phyloP scores from a whole-genome alignment of 2,888 invertebrate genomes.

The Lithophane socia region DNA sequence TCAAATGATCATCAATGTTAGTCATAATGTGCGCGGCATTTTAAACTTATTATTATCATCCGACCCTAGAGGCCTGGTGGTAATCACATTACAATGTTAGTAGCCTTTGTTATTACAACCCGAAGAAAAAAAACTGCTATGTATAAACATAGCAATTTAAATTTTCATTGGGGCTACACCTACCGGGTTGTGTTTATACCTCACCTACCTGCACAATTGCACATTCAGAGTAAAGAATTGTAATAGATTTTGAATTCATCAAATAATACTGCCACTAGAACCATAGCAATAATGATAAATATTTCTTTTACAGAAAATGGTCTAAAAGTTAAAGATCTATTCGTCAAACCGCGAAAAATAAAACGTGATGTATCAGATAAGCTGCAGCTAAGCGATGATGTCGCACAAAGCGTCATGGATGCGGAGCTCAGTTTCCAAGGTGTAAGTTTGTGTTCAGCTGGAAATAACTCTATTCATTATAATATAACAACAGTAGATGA shows the following conservation, averaged over 20 bases:
- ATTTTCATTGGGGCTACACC: too few species aligned
- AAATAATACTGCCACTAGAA: neutral
- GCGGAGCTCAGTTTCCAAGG: slow-evolving; percentile 88
- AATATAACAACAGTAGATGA: neutral
- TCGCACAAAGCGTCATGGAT: slow-evolving; percentile 83
- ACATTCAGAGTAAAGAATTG: neutral
- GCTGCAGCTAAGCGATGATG: slow-evolving; percentile 78
- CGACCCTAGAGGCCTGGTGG: too few species aligned
- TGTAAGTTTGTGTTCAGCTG: slow-evolving; percentile 80
- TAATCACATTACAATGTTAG: too few species aligned
- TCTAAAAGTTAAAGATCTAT: slow-evolving; percentile 87
- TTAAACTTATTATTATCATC: neutral
- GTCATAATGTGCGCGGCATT: neutral
- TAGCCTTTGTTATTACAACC: neutral
- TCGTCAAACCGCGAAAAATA: slow-evolving; percentile 84
- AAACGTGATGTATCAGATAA: slow-evolving; percentile 80
- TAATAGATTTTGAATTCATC: neutral
- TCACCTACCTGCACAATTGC: neutral
- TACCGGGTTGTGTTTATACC: neutral
- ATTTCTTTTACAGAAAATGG: slow-evolving; percentile 85
- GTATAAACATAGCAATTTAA: neutral
- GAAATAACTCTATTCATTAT: slow-evolving; percentile 37
- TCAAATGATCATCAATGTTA: neutral
- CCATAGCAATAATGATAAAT: neutral
- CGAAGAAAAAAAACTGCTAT: neutral